Evolutionary conservation across 2,113 vertebrate genomes (phyloP).

Genomic region (Dipodomys spectabilis): DNA sequence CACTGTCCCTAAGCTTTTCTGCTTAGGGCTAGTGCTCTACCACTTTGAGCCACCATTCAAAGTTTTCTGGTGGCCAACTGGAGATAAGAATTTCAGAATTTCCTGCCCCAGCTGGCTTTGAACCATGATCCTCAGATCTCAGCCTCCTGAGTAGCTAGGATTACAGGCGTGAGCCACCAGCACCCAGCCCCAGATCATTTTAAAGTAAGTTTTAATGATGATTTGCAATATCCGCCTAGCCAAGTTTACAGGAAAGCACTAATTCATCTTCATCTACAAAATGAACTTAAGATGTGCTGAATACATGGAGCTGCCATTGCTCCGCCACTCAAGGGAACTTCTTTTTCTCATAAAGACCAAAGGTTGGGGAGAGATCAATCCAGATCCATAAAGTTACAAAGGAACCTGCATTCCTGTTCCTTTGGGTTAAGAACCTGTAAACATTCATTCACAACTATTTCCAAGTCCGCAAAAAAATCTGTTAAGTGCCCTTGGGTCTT

Average conservation of each 20-base stretch:
- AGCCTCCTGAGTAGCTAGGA: too few species aligned
- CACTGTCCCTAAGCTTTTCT: too few species aligned
- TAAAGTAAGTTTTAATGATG: background rate
- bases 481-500: rapidly evolving
- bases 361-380: background rate
- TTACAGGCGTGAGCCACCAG: too few species aligned
- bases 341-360: background rate
- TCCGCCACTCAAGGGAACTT: background rate
- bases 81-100: too few species aligned
- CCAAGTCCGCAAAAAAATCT: background rate
- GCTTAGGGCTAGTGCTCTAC: too few species aligned
- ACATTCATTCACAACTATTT: background rate
- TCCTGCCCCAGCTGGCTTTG: too few species aligned
- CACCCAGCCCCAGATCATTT: background rate
- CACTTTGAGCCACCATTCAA: too few species aligned
- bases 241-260: background rate
- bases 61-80: too few species aligned
- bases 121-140: too few species aligned
- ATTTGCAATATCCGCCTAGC: background rate
- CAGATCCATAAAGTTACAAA: background rate
- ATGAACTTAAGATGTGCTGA: background rate
- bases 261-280: background rate
- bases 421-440: background rate
- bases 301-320: background rate
- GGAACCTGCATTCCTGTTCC: background rate